Percentiles rank a stretch among this genome's conserved stretches.
Evolutionary conservation across 2,797 vertebrate genomes (phyloP).

Genomic region (Prunella strophiata): DNA sequence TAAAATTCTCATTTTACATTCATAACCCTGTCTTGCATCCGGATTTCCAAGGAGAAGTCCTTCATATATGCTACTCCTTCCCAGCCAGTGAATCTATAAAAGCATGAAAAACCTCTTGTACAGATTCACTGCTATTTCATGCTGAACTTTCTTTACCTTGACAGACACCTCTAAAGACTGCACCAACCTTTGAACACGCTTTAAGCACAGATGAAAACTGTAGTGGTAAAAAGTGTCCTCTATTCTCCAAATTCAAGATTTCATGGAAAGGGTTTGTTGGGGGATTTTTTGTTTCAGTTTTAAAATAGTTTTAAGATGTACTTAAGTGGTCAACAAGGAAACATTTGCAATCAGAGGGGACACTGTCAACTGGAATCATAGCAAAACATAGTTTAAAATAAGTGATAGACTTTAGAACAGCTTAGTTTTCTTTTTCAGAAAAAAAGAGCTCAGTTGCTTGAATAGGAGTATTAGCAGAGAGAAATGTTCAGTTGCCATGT

Average conservation of each 20-base stretch:
- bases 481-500: background rate
- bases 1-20: background rate
- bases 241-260: constrained; percentile 9
- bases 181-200: background rate
- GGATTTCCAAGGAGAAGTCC: background rate
- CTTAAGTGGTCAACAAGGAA: background rate
- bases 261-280: background rate
- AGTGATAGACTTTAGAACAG: background rate
- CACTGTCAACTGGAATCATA: background rate
- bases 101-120: background rate
- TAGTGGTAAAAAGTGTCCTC: background rate
- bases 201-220: background rate
- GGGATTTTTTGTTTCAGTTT: background rate
- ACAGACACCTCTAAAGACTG: background rate
- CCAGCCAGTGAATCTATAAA: background rate
- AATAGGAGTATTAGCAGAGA: constrained; percentile 22
- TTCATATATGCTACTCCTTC: background rate
- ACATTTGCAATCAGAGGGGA: background rate
- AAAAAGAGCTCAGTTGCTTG: background rate
- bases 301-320: background rate
- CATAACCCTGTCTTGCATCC: background rate
- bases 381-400: background rate
- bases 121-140: background rate
- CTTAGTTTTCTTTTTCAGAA: background rate
- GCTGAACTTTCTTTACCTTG: constrained; percentile 13